Evolutionary conservation across 1,140 invertebrate genomes (phyloP).

Genomic region (Monochamus saltuarius): DNA sequence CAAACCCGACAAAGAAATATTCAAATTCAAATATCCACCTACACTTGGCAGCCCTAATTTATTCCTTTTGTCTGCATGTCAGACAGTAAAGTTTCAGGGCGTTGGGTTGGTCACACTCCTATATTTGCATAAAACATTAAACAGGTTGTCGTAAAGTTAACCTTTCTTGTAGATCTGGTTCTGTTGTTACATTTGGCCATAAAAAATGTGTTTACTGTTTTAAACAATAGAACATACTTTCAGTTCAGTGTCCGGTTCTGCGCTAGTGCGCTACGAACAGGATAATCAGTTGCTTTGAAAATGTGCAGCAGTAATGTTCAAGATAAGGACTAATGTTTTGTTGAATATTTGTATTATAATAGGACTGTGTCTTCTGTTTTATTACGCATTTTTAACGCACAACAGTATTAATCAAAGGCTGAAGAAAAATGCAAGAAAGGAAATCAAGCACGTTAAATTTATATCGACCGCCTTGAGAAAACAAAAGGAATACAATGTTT

Average conservation of each 20-base stretch:
- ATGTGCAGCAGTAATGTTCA: slow-evolving; percentile 16
- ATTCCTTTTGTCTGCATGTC: no score
- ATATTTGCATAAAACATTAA: background rate
- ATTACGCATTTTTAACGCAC: slow-evolving; percentile 16
- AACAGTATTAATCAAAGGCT: slow-evolving; percentile 10
- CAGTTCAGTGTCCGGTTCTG: background rate
- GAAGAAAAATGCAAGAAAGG: slow-evolving; percentile 9
- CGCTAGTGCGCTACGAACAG: background rate
- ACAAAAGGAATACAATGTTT: slow-evolving; percentile 43
- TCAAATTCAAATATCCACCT: no score
- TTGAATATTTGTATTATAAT: slow-evolving; percentile 18
- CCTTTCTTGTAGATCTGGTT: slow-evolving; percentile 11
- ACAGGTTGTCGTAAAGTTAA: slow-evolving; percentile 12
- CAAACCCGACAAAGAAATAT: no score
- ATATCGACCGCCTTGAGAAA: background rate
- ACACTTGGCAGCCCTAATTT: no score
- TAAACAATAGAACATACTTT: slow-evolving; percentile 9
- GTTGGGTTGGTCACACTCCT: no score
- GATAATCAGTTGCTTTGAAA: slow-evolving; percentile 3
- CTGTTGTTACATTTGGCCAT: background rate
- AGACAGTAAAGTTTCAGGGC: no score
- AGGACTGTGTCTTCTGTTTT: slow-evolving; percentile 6
- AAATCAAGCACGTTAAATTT: background rate
- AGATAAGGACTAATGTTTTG: slow-evolving; percentile 11
- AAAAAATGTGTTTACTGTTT: slow-evolving; percentile 9